These are phyloP conservation scores for Loxodonta africana DNA, from an alignment of 2,113 vertebrate species.

Conservation along the genomic window DNA sequence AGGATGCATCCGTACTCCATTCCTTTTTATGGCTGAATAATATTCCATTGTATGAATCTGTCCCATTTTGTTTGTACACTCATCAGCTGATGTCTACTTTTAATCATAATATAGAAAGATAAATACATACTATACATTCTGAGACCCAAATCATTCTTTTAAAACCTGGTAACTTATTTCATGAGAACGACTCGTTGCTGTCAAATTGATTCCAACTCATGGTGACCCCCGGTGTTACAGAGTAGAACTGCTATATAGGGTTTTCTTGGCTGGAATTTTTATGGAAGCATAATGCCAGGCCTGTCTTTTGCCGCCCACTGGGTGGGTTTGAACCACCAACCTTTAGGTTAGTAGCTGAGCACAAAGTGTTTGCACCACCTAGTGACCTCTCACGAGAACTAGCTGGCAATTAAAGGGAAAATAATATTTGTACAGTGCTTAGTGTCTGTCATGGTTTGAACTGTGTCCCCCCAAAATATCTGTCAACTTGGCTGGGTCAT, in stretches of 20 bases:
- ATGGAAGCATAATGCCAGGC: no score
- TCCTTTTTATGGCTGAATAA: neutral
- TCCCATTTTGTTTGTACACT: neutral
- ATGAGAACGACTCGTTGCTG: neutral
- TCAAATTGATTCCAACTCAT: no score
- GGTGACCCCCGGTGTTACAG: no score
- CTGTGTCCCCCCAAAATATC: no score
- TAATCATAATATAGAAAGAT: neutral
- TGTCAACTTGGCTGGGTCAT: no score
- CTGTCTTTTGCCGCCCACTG: no score
- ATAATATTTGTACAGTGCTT: neutral
- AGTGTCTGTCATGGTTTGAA: no score
- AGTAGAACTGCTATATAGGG: no score
- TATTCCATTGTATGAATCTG: neutral
- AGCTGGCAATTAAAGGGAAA: neutral
- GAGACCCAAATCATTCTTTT: neutral
- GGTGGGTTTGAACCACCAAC: no score
- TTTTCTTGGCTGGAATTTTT: no score
- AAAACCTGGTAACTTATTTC: neutral
- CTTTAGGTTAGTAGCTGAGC: no score
- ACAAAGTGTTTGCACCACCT: no score
- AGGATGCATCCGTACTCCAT: neutral
- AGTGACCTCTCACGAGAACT: neutral
- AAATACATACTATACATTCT: neutral
- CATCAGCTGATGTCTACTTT: neutral